These are phyloP conservation scores for Lichenostomus cassidix DNA, from an alignment of 2,113 vertebrate species.

Conservation along the genomic window DNA sequence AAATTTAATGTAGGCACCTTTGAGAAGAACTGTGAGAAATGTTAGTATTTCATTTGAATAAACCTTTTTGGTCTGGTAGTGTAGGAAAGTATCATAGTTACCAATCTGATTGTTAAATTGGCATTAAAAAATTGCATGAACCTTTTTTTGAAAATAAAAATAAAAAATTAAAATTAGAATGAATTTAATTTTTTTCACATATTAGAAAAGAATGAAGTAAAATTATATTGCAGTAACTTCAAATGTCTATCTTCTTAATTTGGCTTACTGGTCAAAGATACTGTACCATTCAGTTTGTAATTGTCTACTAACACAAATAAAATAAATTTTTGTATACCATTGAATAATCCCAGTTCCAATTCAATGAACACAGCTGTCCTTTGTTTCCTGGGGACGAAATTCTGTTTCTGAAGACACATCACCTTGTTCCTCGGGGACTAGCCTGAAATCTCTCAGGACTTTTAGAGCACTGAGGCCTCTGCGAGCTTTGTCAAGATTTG, in stretches of 20 bases:
- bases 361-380: constrained; percentile 51
- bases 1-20: not conserved
- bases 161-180: not conserved
- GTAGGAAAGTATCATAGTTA: not conserved
- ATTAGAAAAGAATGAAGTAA: not conserved
- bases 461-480: constrained; percentile 90
- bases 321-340: not conserved
- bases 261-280: not conserved
- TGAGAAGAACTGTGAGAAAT: not conserved
- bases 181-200: not conserved
- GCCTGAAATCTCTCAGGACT: constrained; percentile 89
- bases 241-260: not conserved
- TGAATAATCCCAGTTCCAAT: constrained; percentile 11
- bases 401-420: not conserved
- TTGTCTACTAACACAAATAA: not conserved
- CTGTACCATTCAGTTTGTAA: not conserved
- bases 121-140: not conserved
- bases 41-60: not conserved
- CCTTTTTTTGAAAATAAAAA: not conserved
- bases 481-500: constrained; percentile 86
- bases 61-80: not conserved
- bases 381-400: constrained; percentile 1
- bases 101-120: not conserved
- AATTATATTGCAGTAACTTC: not conserved
- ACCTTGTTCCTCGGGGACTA: not conserved